Evolutionary conservation across 1,140 invertebrate species (phyloP).

Genomic region (Himalopsyche phryganea): DNA sequence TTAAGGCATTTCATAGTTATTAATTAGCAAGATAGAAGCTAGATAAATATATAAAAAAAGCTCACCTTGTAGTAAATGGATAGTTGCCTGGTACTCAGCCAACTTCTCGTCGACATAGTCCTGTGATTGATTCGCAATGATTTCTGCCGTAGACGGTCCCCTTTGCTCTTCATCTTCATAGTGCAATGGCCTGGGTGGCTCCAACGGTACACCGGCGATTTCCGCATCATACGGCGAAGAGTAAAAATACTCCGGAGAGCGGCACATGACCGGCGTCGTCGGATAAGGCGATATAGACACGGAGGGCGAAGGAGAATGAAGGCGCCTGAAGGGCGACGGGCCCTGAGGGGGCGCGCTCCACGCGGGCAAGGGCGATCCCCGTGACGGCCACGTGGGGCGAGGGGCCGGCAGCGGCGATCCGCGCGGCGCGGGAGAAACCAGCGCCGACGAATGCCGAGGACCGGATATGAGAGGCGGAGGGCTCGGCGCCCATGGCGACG

Average conservation of each 20-base stretch:
- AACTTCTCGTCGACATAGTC: slow-evolving; percentile 92
- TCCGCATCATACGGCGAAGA: slow-evolving; percentile 60
- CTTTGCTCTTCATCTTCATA: slow-evolving; percentile 65
- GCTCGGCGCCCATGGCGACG: slow-evolving; percentile 60
- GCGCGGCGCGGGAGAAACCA: slow-evolving; percentile 47
- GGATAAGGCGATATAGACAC: slow-evolving; percentile 51
- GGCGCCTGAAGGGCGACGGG: slow-evolving; percentile 40
- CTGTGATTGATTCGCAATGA: slow-evolving; percentile 88
- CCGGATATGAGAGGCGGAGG: slow-evolving; percentile 61
- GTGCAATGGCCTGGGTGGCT: slow-evolving; percentile 58
- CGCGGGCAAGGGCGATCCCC: slow-evolving; percentile 42
- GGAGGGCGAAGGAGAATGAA: slow-evolving; percentile 47
- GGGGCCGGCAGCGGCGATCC: slow-evolving; percentile 43
- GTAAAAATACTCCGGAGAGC: slow-evolving; percentile 62
- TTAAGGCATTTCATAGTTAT: too few relatives aligned
- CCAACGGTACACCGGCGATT: slow-evolving; percentile 65
- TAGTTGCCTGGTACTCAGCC: slow-evolving; percentile 89
- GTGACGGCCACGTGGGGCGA: slow-evolving; percentile 46
- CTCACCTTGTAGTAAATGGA: slow-evolving; percentile 85
- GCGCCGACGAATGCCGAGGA: slow-evolving; percentile 49
- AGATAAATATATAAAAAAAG: too few relatives aligned
- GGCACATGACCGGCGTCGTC: slow-evolving; percentile 54
- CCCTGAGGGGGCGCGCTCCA: slow-evolving; percentile 38
- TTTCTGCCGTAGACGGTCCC: slow-evolving; percentile 82
- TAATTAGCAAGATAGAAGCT: too few relatives aligned